A percentile compares a stretch with the other conserved stretches of the same genome.
Evolutionary conservation across 2,888 invertebrate genomes (phyloP).

Genomic region (Argyresthia albistria): DNA sequence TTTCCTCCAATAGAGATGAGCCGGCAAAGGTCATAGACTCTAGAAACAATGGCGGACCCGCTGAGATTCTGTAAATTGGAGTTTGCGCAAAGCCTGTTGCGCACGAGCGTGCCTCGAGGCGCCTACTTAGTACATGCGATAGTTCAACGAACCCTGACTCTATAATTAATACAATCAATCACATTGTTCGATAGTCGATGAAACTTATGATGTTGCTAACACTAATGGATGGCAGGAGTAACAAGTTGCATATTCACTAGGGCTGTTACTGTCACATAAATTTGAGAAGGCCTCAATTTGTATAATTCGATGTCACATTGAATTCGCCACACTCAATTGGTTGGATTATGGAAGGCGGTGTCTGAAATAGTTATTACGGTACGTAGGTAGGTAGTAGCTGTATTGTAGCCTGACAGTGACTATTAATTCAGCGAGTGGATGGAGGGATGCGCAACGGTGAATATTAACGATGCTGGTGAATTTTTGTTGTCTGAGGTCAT

Average conservation of each 20-base stretch:
- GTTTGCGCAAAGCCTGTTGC: constrained; percentile 3
- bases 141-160: constrained; percentile 1
- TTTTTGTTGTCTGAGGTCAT: too few species aligned
- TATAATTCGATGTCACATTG: too few species aligned
- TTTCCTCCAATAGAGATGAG: neutral
- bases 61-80: neutral
- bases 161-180: constrained; percentile 4
- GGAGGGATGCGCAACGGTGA: too few species aligned
- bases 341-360: too few species aligned
- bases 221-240: neutral
- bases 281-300: too few species aligned
- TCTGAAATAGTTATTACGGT: too few species aligned
- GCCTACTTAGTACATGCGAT: neutral
- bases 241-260: neutral
- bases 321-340: too few species aligned
- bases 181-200: constrained; percentile 1
- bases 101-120: neutral
- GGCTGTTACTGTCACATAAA: neutral
- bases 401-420: too few species aligned
- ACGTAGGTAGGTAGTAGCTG: too few species aligned
- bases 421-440: too few species aligned
- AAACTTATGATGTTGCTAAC: neutral
- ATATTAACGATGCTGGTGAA: too few species aligned
- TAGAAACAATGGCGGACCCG: neutral
- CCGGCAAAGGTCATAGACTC: neutral